Base-by-base conservation (phyloP, 2,797 vertebrate genomes). In the Amblyopsis hoosieri region DNA sequence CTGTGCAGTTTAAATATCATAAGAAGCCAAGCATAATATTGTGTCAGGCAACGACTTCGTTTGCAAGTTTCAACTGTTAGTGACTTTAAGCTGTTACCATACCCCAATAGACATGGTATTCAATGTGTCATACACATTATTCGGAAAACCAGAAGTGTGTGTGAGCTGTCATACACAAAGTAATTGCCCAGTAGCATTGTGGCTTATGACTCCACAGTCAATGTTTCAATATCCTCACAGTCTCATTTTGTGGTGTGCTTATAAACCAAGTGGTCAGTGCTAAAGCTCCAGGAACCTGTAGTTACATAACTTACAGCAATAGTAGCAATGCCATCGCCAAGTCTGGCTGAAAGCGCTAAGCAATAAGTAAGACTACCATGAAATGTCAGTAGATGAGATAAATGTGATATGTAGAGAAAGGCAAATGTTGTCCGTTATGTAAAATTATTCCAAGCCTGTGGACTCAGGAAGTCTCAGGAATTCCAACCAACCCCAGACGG, bases 91-190 rank as follows among this genome's bases (percentile, higher is more conserved):
- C 37, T 0, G 76, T 85, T 37, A 74, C 74, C 79, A 83, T 69
- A 64, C 62, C 63, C 62, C 72, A 87, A 86, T 83, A 91, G 90
- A 89, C 76, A 90, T 14, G 13, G 51, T 70, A 55, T 79, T 62
- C 68, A 85, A 74, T 81, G 57, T 65, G 71, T 78, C 67, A 78
- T 46, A 67, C 46, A 57, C 55, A 71, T 64, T 77, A 48, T 64
- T 66, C 57, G 29, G 54, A 60, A 82, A 70, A 67, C 53, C 50
- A 64, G 63, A 54, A 69, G 53, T 42, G 67, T 77, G 81, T 75
- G 47, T 15, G 53, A 37, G 8, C 60, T 64, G 54, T 15, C 56
- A 23, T 50, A 33, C 47, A 61, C 19, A 61, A 46, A 71, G 75
- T 61, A 53, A 72, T 60, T 48, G 9, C 63, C 55, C 49, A 64